These are phyloP conservation scores for Netelia inedita DNA, from an alignment of 2,888 invertebrate species.

Conservation along the genomic window DNA sequence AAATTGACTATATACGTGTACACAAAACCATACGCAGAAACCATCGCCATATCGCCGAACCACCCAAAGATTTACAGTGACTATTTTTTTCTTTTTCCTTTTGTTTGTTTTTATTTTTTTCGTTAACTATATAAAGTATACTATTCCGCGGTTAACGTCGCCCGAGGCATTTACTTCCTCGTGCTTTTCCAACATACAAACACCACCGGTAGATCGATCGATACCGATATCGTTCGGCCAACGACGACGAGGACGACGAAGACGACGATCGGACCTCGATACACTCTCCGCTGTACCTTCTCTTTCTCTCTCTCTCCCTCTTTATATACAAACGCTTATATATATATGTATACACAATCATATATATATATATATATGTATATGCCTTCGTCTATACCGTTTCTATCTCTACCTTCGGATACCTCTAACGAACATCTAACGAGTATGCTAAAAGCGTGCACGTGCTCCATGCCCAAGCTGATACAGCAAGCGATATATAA, in stretches of 20 bases:
- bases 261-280: slow-evolving; percentile 64
- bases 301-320: slow-evolving; percentile 14
- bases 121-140: slow-evolving; percentile 56
- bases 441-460: slow-evolving; percentile 74
- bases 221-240: slow-evolving; percentile 68
- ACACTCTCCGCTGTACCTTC: slow-evolving; percentile 55
- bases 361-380: slow-evolving; percentile 13
- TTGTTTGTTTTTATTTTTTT: slow-evolving; percentile 4
- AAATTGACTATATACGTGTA: slow-evolving; percentile 8
- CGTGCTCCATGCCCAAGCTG: slow-evolving; percentile 73
- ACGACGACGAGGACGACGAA: slow-evolving; percentile 57
- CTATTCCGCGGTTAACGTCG: slow-evolving; percentile 60
- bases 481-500: slow-evolving; percentile 67
- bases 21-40: slow-evolving; percentile 40
- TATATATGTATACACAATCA: slow-evolving; percentile 21
- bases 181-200: slow-evolving; percentile 59
- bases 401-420: slow-evolving; percentile 66
- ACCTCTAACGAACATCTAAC: slow-evolving; percentile 73
- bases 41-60: slow-evolving; percentile 52
- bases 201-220: slow-evolving; percentile 68
- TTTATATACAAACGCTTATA: neutral
- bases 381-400: slow-evolving; percentile 62
- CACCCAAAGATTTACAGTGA: slow-evolving; percentile 61
- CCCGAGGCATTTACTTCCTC: slow-evolving; percentile 72
- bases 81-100: slow-evolving; percentile 46